Evolutionary conservation across 1,140 invertebrate genomes (phyloP), one percentile per base, ranked within the genome.

Genomic region (Drosophila murphyi): DNA sequence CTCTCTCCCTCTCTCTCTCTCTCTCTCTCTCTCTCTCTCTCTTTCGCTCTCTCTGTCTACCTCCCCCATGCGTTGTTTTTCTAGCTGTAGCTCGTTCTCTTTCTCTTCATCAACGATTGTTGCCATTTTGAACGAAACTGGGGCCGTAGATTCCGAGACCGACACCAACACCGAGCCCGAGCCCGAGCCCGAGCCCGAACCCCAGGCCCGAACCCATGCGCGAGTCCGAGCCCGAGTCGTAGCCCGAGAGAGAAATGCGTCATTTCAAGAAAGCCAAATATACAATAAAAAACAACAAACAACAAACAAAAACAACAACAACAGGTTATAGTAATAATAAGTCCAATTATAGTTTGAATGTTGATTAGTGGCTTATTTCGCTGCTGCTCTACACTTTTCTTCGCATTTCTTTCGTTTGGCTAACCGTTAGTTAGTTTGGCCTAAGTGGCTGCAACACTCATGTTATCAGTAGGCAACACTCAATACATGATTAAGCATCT

Each of bases 81-180:
- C n/a, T 39, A 48, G 31, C 37, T 41, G 31, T 34, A 29, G 39
- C 34, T 32, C 35, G 20, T 20, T 55, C 47, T 69, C 47, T 60
- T 12, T 60, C 41, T 39, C 4, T 47, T 32, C 43, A 20, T 7
- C 12, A n/a, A 41, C 56, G 78, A 86, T 81, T 82, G 79, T 87
- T 87, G 82, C 82, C 82, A 86, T 86, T 86, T 86, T 86, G 69
- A 74, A 57, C 12, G 12, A 31, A n/a, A 52, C 62, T 43, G 37
- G 12, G 43, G 50, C 12, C 4, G 34, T 32, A 51, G 31, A 31
- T 12, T 12, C 28, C 5, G 20, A 20, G 20, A 20, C 10, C 8
- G 12, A 12, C 12, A 12, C 12, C 12, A 12, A 12, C 12, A 12
- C 28, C 5, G 20, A 20, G 20, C 1, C 10, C 8, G 35, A 43